Evolutionary conservation across 2,888 invertebrate genomes (phyloP).

Genomic region (Chouioia cunea): DNA sequence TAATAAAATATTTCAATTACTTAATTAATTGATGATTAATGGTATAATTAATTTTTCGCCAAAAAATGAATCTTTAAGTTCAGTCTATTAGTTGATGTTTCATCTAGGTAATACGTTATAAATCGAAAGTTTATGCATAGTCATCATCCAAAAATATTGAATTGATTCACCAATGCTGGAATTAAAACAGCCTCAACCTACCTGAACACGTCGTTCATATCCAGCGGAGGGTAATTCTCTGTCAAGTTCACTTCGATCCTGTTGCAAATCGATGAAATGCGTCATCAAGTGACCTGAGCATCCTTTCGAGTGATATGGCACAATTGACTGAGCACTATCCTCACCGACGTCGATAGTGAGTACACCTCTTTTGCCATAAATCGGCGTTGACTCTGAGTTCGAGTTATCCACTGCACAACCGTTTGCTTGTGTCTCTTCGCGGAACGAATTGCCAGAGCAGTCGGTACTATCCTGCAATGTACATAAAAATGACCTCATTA

Average conservation of each 20-base stretch:
- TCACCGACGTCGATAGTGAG: conserved; percentile 38
- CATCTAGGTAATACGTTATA: too few species aligned
- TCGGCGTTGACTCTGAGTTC: conserved; percentile 2
- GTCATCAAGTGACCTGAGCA: background rate
- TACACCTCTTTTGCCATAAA: background rate
- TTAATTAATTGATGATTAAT: too few species aligned
- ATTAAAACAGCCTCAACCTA: background rate
- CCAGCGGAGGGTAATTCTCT: conserved; percentile 24
- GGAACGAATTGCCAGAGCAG: conserved; percentile 58
- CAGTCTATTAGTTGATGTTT: too few species aligned
- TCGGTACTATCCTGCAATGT: conserved; percentile 58
- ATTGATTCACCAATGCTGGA: too few species aligned
- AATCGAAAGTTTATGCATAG: too few species aligned
- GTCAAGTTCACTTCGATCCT: background rate
- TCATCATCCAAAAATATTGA: too few species aligned
- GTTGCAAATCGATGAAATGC: conserved; percentile 8
- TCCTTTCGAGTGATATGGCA: background rate
- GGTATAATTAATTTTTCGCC: too few species aligned
- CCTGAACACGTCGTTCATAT: conserved; percentile 23
- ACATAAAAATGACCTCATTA: too few species aligned
- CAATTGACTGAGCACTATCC: conserved; percentile 37
- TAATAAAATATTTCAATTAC: too few species aligned
- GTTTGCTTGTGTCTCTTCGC: conserved; percentile 51
- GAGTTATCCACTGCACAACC: background rate
- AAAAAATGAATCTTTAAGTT: too few species aligned